These are phyloP conservation scores for Chrysemys picta DNA, from an alignment of 2,113 vertebrate species.

Conservation along the genomic window DNA sequence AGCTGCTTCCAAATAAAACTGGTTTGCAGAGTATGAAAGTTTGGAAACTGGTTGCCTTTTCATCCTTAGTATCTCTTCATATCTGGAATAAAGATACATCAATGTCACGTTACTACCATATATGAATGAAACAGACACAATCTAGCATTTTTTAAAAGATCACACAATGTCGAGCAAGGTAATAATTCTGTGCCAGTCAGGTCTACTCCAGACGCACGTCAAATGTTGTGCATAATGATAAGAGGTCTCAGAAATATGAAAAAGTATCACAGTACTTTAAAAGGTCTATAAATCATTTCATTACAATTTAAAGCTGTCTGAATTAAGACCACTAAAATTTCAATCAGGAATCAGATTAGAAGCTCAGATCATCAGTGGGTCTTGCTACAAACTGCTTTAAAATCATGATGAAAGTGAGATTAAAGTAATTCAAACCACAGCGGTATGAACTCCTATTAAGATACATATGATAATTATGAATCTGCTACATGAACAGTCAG, in stretches of 20 bases:
- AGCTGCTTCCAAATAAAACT: slow-evolving; percentile 84
- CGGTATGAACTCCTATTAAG: neutral
- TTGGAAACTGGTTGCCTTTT: slow-evolving; percentile 64
- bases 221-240: neutral
- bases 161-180: neutral
- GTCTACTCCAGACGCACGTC: neutral
- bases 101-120: neutral
- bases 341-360: neutral
- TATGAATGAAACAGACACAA: neutral
- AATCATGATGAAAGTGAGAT: neutral
- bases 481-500: neutral
- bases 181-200: neutral
- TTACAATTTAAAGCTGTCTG: neutral
- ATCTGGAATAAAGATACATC: slow-evolving; percentile 66
- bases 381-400: neutral
- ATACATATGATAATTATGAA: neutral
- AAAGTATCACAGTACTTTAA: neutral
- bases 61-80: slow-evolving; percentile 69
- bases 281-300: neutral
- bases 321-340: neutral
- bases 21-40: slow-evolving; percentile 78
- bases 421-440: neutral
- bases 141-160: neutral
- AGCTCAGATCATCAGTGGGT: neutral
- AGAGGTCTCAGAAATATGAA: accelerated